These are phyloP conservation scores for Corbicula japonica DNA, from an alignment of 2,888 invertebrate species.

Conservation along the genomic window DNA sequence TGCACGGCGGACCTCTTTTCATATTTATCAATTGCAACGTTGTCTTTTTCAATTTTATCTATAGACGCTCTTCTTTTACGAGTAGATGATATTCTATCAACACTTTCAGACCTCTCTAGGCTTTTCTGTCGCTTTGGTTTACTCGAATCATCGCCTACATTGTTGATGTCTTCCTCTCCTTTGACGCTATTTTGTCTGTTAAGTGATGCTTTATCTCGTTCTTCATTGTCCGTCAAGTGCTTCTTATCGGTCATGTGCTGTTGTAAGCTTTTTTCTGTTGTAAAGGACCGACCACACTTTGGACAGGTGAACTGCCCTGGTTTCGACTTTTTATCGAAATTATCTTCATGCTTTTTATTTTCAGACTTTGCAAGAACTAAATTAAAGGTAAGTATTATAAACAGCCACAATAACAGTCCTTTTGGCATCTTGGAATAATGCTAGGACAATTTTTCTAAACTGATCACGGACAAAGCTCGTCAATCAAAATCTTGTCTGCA, in stretches of 20 bases:
- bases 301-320: conserved; percentile 21
- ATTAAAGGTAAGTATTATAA: no score
- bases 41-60: conserved; percentile 6
- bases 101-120: neutral
- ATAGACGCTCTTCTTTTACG: conserved; percentile 2
- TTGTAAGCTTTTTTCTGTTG: conserved; percentile 4
- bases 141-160: neutral
- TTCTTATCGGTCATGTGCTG: conserved; percentile 7
- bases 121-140: neutral
- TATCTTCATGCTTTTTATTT: no score
- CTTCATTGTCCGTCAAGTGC: neutral
- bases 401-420: no score
- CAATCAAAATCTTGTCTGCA: no score
- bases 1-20: conserved; percentile 4
- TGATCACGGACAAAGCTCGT: no score
- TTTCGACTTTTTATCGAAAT: neutral
- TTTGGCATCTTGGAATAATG: no score
- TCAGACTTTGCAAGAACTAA: no score
- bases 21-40: conserved; percentile 18
- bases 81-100: neutral
- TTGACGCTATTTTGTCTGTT: neutral
- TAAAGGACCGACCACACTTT: conserved; percentile 19
- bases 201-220: conserved; percentile 1
- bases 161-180: neutral
- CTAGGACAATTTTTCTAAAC: no score